A percentile compares a stretch with the other conserved stretches of the same genome.
Conservation (phyloP, 2,888 invertebrate species). For the Euzetes globulus region DNA sequence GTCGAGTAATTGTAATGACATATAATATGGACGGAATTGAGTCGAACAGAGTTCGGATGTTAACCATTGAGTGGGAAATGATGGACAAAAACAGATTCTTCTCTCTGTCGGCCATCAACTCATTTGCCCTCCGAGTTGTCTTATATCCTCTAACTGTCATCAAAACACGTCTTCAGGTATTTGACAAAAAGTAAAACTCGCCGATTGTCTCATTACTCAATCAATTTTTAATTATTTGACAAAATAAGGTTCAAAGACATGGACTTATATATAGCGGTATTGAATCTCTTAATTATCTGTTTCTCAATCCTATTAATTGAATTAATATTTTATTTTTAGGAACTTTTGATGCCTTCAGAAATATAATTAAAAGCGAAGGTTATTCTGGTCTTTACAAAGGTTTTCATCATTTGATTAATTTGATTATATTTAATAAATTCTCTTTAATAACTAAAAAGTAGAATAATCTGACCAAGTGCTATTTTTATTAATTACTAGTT, state of each 20-base stretch:
- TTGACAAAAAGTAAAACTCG: no score
- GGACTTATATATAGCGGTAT: conserved; percentile 57
- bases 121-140: conserved; percentile 64
- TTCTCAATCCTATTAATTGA: not conserved
- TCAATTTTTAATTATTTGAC: not conserved
- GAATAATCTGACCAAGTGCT: no score
- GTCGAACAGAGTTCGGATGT: conserved; percentile 45
- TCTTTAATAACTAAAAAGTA: no score
- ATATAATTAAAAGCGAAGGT: conserved; percentile 78
- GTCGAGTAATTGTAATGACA: not conserved
- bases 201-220: not conserved
- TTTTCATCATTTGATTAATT: not conserved
- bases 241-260: conserved; percentile 62
- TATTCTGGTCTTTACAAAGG: conserved; percentile 75
- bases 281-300: not conserved
- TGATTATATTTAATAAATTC: no score
- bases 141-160: conserved; percentile 88
- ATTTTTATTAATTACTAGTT: not conserved
- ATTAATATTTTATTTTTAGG: conserved; percentile 47
- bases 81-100: conserved; percentile 89
- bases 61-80: conserved; percentile 95
- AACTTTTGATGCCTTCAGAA: conserved; percentile 77
- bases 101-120: conserved; percentile 81
- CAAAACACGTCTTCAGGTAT: conserved; percentile 82
- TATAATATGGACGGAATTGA: conserved; percentile 39